These are phyloP conservation scores for Paralinhomoeus sp. DNA, from an alignment of 2,888 invertebrate genomes.

Conservation along the genomic window DNA sequence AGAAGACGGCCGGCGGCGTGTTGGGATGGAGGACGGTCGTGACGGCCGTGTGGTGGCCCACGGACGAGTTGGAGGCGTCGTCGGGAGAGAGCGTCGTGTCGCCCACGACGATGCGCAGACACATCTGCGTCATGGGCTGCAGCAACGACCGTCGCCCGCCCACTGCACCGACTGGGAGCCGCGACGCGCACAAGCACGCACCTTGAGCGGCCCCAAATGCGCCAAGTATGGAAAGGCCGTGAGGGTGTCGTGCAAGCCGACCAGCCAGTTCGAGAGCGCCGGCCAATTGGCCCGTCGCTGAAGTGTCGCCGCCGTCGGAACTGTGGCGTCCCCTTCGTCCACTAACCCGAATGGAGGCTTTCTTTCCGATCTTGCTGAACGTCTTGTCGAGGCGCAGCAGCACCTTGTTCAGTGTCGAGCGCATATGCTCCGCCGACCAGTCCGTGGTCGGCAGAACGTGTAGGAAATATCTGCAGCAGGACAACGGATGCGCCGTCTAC, in stretches of 20 bases:
- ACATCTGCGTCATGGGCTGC: constrained; percentile 25
- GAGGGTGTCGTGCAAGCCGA: constrained; percentile 66
- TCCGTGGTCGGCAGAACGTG: constrained; percentile 67
- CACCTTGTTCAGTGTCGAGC: constrained; percentile 73
- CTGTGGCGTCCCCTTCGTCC: neutral
- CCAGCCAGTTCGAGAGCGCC: constrained; percentile 71
- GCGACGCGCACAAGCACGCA: constrained; percentile 27
- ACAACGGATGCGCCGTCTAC: neutral
- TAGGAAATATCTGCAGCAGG: constrained; percentile 31
- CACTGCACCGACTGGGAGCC: neutral
- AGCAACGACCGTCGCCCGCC: neutral
- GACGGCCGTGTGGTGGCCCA: constrained; percentile 4
- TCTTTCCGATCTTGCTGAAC: constrained; percentile 86
- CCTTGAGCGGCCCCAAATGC: constrained; percentile 77
- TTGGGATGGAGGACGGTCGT: constrained; percentile 22
- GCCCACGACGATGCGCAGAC: constrained; percentile 20
- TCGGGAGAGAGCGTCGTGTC: constrained; percentile 12
- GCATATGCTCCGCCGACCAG: constrained; percentile 73
- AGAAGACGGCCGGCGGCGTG: constrained; percentile 68
- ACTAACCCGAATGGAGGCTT: constrained; percentile 39
- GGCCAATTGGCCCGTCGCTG: constrained; percentile 89
- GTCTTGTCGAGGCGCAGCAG: constrained; percentile 79
- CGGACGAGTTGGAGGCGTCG: constrained; percentile 12
- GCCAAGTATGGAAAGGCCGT: constrained; percentile 79
- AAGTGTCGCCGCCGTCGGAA: neutral